Base-by-base conservation (phyloP, 53 echinoderm and acorn worm species). In the Paracentrotus lividus region DNA sequence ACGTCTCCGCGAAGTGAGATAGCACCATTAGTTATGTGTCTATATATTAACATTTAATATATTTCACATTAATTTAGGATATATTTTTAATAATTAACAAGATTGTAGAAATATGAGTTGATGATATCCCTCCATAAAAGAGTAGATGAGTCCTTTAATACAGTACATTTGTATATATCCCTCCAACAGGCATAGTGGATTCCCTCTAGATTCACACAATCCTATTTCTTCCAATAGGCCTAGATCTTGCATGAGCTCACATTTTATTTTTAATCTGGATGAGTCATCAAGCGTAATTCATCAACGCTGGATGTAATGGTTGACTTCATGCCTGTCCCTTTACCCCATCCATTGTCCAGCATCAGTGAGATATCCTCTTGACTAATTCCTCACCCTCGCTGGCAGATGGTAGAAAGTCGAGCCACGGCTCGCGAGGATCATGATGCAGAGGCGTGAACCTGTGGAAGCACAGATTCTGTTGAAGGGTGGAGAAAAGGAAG, bases 241-340 rank as follows among this genome's bases (percentile, higher is more conserved):
- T 15, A 38, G n/a, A 60, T 69, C 36, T 69, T 69, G 36, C 36
- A 69, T 69, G 69, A 38, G 36, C 69, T 69, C 69, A 38, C 69
- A 69, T 38, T 66, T 66, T 69, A 69, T 69, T 69, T 69, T 38
- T 69, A 69, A 69, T 69, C 69, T 69, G 38, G 69, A 34, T 69
- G 69, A 69, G 69, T 69, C 69, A 69, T 18, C 34, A 18, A 31
- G 69, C 69, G 38, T 38, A 36, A 69, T 69, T 69, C 69, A 69
- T 69, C 69, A 69, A 36, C 36, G 20, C n/a, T 34, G 36, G 69
- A 69, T 69, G 69, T 5, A 69, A 38, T 15, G 69, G 34, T 69
- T 69, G 69, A 69, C 61, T 61, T 61, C 26, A 26, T 2, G 29
- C 27, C 27, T 27, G 61, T 61, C 15, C 69, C 69, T 36, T 69